Evolutionary conservation across 2,888 invertebrate species (phyloP), one percentile per base, ranked within the genome.

Genomic region (Fragum fragum): DNA sequence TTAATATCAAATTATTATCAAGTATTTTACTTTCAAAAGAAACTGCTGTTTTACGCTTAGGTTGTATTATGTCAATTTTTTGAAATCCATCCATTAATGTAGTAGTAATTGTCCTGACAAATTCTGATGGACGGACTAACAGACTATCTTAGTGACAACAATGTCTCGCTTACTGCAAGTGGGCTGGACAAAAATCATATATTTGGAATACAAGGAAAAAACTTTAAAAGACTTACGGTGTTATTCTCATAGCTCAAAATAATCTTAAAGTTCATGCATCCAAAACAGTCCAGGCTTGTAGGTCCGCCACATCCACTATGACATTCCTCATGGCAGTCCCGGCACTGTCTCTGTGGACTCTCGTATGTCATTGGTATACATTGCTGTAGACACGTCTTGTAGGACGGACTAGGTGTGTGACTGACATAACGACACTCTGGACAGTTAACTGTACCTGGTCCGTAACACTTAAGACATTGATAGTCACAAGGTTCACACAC

Each of bases 401-500:
- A 61, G 14, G 1, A 21, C 2, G 16, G 28, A 92, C 98, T 98
- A 9, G 66, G 42, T 0, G 97, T 97, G 79, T 83, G 77, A 9
- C 97, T 97, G 94, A 97, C 98, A 76, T 97, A 97, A 32, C 96
- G 96, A 93, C 99, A 99, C 88, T 97, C 97, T 90, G 97, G 96
- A 93, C 99, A 99, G 90, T 98, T 97, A 1, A 73, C 81, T 89
- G 97, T 97, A 29, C 98, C 98, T 91, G 97, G 98, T 1, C 97
- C 97, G 9, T 97, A 97, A 94, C 99, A 99, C 85, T 97, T 97
- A 87, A 97, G 96, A 93, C 99, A 99, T 55, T 97, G 95, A 0
- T 97, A 96, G 95, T 99, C 98, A 93, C 99, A 99, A 94, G 97
- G 97, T 81, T 97, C 96, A 92, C 99, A 99, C 42, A 98, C 97